Evolutionary conservation across 2,888 invertebrate genomes (phyloP), one percentile per base, ranked within the genome.

Genomic region (Glyphotaelius pellucidus): DNA sequence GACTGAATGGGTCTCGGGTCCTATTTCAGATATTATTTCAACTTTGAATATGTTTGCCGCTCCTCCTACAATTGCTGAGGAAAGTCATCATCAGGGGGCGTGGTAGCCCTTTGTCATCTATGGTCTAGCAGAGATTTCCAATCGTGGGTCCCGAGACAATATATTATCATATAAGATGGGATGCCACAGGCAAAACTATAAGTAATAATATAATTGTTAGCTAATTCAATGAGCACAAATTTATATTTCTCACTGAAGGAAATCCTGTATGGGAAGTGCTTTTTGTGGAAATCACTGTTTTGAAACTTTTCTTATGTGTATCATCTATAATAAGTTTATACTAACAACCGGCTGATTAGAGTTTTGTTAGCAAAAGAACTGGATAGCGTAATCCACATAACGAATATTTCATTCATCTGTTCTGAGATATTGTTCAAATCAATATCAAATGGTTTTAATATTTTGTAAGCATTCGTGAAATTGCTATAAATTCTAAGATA

Each of bases 101-200:
- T 90, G 90, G 47, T 52, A 47, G 79, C 67, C 90, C 90, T 90
- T 90, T 90, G 90, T 90, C 79, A 83, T 90, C 38, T 90, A 81
- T 81, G 67, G 67, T 67, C 67, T 67, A 67, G 67, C 67, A 67
- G 31, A 67, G 31, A 67, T 67, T 52, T 31, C 25, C 79, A 52
- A 32, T 67, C 31, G 88, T 32, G 52, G 79, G 47, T 14, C 88
- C 35, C 52, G 31, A 52, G 47, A 67, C 31, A n/a, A 32, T 32
- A 67, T 67, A 19, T 87, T 35, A 30, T 31, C 12, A 38, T 38
- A 9, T 42, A 42, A 9, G 31, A 42, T 42, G 19, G 4, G 14
- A 4, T 19, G 52, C 15, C 14, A 47, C 15, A 19, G 67, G 15
- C 0, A 25, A 38, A 32, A 32, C 4, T 38, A 7, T 67, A 25